These are phyloP conservation scores for Achroia grisella DNA, from an alignment of 1,140 invertebrate genomes.

Conservation along the genomic window DNA sequence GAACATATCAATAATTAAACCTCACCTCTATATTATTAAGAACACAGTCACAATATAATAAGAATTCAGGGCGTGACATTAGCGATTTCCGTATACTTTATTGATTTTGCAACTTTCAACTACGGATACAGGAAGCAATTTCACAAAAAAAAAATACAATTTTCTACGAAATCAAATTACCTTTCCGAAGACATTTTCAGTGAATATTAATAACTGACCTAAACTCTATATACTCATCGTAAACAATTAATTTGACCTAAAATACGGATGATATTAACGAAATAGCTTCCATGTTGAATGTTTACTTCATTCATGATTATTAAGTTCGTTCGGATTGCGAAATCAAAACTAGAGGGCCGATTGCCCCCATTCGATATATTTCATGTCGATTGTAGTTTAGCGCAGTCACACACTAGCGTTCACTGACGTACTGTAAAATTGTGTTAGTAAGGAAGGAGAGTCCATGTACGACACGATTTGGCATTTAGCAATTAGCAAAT, in stretches of 20 bases:
- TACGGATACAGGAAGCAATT: slow-evolving; percentile 46
- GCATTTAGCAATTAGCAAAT: too few species aligned
- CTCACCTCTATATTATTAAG: slow-evolving; percentile 23
- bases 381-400: not conserved
- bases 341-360: slow-evolving; percentile 2
- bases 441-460: too few species aligned
- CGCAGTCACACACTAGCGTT: too few species aligned
- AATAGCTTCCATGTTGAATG: slow-evolving; percentile 68
- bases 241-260: slow-evolving; percentile 52
- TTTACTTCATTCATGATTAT: slow-evolving; percentile 50
- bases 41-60: slow-evolving; percentile 39
- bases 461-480: too few species aligned
- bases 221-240: slow-evolving; percentile 40
- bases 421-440: too few species aligned
- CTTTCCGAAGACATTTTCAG: slow-evolving; percentile 64
- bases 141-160: slow-evolving; percentile 24
- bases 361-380: not conserved
- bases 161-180: slow-evolving; percentile 29
- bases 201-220: slow-evolving; percentile 20
- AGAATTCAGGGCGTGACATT: slow-evolving; percentile 69
- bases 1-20: slow-evolving; percentile 45
- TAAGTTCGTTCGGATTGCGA: not conserved
- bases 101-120: slow-evolving; percentile 71
- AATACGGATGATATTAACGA: slow-evolving; percentile 43
- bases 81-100: slow-evolving; percentile 70